Evolutionary conservation across 2,113 vertebrate species (phyloP), one percentile per base, ranked within the genome.

Genomic region (Caracal caracal): DNA sequence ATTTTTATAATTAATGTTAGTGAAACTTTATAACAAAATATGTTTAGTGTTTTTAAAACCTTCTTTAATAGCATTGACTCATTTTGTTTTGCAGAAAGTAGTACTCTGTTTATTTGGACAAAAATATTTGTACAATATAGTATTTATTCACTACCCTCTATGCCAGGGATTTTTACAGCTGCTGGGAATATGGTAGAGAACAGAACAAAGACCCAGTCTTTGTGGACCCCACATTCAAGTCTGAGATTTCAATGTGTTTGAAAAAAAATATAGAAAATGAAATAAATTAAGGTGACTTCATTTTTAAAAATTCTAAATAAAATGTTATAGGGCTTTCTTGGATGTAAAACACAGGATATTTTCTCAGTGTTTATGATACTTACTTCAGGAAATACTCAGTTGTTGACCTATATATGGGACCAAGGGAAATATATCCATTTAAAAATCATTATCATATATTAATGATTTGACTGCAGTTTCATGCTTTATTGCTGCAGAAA

Each of bases 321-420:
- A 47, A 51, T 88, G 33, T 80, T 65, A 65, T 92, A 80, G 59
- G 66, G 35, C 19, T 91, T 97, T 88, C 35, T 91, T 95, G 33
- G 40, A 22, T 90, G 2, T 94, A 91, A 81, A 93, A 68, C 76
- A 56, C 24, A 51, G 70, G 79, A 56, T 93, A 49, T 43, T 91
- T 95, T 91, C 13, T 70, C 1, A 56, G 5, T 90, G 9, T 88
- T 92, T 88, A 47, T 75, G 61, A 22, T 68, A 53, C 47, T 85
- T 66, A 43, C 12, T 95, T 94, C 12, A 63, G 68, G 68, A 83
- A 96, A 82, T 95, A 37, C 28, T 84, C 40, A 51, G 9, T 40
- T 26, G 17, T 70, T 93, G 63, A 76, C 37, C 63, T 51, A 7
- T 47, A 13, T 75, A 5, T 93, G 68, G 22, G 37, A 88, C 28